These are phyloP conservation scores for Bombylius discolor DNA, from an alignment of 2,888 invertebrate species.

Conservation along the genomic window DNA sequence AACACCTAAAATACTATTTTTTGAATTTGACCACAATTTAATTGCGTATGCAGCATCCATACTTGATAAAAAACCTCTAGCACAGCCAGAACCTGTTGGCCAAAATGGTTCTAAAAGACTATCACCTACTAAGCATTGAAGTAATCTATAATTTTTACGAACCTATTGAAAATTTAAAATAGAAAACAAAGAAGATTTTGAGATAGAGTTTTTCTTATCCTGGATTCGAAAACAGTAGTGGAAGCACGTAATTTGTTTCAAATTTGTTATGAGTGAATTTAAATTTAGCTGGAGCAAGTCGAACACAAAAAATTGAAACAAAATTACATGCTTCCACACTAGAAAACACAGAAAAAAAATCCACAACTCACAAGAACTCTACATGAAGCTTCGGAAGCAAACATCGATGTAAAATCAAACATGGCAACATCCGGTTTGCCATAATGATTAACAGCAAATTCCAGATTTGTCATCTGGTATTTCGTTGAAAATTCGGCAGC, in stretches of 20 bases:
- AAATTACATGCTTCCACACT: background rate
- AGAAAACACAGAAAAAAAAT: too few species aligned
- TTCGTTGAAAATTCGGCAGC: constrained; percentile 91
- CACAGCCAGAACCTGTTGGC: constrained; percentile 98
- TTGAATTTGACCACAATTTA: constrained; percentile 65
- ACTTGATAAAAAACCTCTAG: constrained; percentile 89
- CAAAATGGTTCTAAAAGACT: constrained; percentile 95
- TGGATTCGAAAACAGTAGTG: too few species aligned
- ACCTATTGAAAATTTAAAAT: constrained; percentile 17
- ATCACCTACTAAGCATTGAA: constrained; percentile 90
- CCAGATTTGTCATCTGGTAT: constrained; percentile 69
- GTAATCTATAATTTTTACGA: constrained; percentile 58
- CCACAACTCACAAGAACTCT: constrained; percentile 47
- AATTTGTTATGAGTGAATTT: too few species aligned
- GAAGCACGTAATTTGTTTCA: too few species aligned
- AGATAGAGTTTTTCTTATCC: too few species aligned
- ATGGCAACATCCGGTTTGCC: constrained; percentile 95
- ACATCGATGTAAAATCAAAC: constrained; percentile 99
- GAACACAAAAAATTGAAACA: background rate
- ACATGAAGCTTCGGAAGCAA: constrained; percentile 90
- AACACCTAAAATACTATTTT: constrained; percentile 51
- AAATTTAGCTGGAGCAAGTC: too few species aligned
- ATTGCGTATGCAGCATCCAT: constrained; percentile 96
- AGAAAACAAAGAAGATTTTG: background rate
- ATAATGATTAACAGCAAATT: constrained; percentile 96